These are phyloP conservation scores for Hydra vulgaris DNA, from an alignment of 30 jellyfish, hydroid and myxozoan species.

Conservation along the genomic window DNA sequence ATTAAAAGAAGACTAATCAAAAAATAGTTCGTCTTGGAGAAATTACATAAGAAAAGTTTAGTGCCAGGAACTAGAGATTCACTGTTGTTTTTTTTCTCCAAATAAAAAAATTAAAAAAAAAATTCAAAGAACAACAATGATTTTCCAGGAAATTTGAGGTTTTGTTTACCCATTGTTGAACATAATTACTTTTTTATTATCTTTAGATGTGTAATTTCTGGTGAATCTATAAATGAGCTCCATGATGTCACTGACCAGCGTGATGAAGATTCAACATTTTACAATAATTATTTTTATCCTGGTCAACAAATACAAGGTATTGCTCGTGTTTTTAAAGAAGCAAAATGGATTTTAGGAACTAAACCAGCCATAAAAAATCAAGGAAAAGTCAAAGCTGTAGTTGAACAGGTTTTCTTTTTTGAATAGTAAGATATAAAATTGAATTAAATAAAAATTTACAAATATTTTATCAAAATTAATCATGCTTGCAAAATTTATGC, in stretches of 20 bases:
- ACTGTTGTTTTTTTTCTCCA: no score
- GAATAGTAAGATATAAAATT: no score
- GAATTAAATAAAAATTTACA: no score
- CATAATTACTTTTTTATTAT: neutral
- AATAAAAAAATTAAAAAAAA: no score
- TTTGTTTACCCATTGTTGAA: no score
- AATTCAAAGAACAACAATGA: no score
- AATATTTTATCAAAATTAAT: no score
- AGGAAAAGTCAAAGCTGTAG: conserved; percentile 54
- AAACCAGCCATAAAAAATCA: conserved; percentile 57
- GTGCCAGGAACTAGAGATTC: no score
- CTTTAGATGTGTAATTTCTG: conserved; percentile 58
- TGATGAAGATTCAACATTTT: conserved; percentile 78
- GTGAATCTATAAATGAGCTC: conserved; percentile 48
- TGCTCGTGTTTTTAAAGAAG: conserved; percentile 63
- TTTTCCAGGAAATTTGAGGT: neutral
- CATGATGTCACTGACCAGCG: conserved; percentile 72
- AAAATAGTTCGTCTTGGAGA: no score
- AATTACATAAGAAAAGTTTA: no score
- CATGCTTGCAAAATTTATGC: no score
- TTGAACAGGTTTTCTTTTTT: conserved; percentile 57
- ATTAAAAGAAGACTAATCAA: no score
- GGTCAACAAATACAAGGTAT: conserved; percentile 81
- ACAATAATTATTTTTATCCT: conserved; percentile 59
- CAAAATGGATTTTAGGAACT: conserved; percentile 73